phyloP scores from a whole-genome alignment of 2,888 invertebrate genomes.

The Lomographa bimaculata region DNA sequence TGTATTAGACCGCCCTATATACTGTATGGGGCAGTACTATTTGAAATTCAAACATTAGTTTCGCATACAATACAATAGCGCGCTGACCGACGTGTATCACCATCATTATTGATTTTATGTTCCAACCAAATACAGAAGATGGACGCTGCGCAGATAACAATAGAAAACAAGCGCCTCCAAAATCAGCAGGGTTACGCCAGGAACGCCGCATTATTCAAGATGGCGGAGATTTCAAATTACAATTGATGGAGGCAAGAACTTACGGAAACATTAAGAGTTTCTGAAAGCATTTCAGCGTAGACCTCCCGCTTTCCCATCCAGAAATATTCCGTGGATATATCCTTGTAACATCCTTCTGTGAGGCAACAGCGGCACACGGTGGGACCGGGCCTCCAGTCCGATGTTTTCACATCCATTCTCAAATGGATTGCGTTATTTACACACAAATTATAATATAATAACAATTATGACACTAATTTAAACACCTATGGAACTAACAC shows the following conservation, averaged over 20 bases:
- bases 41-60: no score
- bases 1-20: no score
- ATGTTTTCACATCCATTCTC: slow-evolving; percentile 65
- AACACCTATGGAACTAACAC: slow-evolving; percentile 24
- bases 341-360: slow-evolving; percentile 74
- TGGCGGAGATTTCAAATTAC: slow-evolving; percentile 20
- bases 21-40: no score
- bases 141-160: slow-evolving; percentile 13
- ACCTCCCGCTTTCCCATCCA: slow-evolving; percentile 80
- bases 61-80: no score
- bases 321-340: slow-evolving; percentile 78
- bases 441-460: slow-evolving; percentile 49
- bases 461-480: slow-evolving; percentile 38
- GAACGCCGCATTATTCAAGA: slow-evolving; percentile 35
- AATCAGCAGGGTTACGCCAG: slow-evolving; percentile 43
- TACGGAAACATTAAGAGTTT: slow-evolving; percentile 65
- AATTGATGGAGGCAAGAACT: slow-evolving; percentile 41
- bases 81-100: no score
- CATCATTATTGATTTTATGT: slow-evolving; percentile 53
- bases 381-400: slow-evolving; percentile 73
- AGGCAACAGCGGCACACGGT: slow-evolving; percentile 76
- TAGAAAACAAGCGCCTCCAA: slow-evolving; percentile 31
- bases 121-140: slow-evolving; percentile 36
- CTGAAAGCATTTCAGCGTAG: slow-evolving; percentile 71
- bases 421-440: slow-evolving; percentile 43